phyloP scores from a whole-genome alignment of 2,888 invertebrate genomes.

The Anoncus sp. region DNA sequence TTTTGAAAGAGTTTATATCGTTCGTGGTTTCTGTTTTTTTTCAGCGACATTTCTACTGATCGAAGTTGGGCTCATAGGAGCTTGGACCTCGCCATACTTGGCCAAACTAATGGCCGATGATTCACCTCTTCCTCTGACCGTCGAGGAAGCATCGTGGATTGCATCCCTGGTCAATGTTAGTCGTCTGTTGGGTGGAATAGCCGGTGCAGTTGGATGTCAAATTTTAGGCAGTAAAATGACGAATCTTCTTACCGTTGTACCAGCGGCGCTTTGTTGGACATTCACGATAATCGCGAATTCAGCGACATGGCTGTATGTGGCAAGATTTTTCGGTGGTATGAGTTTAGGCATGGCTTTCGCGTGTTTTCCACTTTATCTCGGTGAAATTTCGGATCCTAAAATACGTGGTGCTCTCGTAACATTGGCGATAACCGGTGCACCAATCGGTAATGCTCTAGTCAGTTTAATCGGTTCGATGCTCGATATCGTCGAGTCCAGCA shows the following conservation, averaged over 20 bases:
- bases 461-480: conserved; percentile 73
- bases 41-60: conserved; percentile 69
- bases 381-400: conserved; percentile 70
- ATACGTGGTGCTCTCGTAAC: conserved; percentile 75
- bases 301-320: conserved; percentile 68
- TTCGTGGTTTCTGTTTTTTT: conserved; percentile 15
- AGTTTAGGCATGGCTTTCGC: conserved; percentile 71
- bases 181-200: conserved; percentile 68
- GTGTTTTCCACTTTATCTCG: conserved; percentile 72
- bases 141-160: conserved; percentile 72
- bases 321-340: conserved; percentile 68
- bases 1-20: not conserved
- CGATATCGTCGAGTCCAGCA: conserved; percentile 69
- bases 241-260: conserved; percentile 65
- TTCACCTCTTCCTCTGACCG: conserved; percentile 64
- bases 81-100: conserved; percentile 74
- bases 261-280: conserved; percentile 69
- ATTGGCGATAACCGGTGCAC: conserved; percentile 71
- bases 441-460: conserved; percentile 73
- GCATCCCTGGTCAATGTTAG: conserved; percentile 71
- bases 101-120: conserved; percentile 68
- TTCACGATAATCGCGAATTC: conserved; percentile 66
- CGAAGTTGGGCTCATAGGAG: conserved; percentile 70
- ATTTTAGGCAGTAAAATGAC: conserved; percentile 70
- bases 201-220: conserved; percentile 66